Conservation (phyloP, 2,888 invertebrate genomes). For the Mythimna impura region DNA sequence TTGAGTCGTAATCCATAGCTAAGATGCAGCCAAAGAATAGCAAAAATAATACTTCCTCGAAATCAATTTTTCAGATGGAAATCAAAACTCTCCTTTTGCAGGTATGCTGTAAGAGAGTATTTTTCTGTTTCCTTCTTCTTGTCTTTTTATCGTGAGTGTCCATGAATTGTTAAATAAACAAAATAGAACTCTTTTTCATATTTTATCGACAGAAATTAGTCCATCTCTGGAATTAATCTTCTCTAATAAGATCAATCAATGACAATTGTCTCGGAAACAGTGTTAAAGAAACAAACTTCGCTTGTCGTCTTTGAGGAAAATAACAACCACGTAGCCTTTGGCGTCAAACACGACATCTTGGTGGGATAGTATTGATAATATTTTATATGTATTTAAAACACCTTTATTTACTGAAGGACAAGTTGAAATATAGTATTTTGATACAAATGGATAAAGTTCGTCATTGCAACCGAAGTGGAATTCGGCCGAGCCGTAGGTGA, state of each 20-base stretch:
- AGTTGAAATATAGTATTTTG: neutral
- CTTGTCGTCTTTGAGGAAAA: constrained; percentile 16
- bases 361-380: neutral
- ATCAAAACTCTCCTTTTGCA: neutral
- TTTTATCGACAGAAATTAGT: too few species aligned
- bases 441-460: too few species aligned
- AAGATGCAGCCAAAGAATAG: too few species aligned
- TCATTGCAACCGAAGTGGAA: too few species aligned
- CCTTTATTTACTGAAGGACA: neutral
- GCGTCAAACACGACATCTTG: neutral
- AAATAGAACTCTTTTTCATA: too few species aligned
- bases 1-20: too few species aligned
- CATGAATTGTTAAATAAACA: too few species aligned
- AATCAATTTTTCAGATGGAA: neutral
- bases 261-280: neutral
- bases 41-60: neutral
- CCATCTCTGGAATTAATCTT: neutral
- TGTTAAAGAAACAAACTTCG: constrained; percentile 29
- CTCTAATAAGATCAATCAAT: constrained; percentile 9
- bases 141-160: too few species aligned
- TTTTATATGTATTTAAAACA: neutral
- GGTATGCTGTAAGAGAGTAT: too few species aligned
- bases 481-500: too few species aligned
- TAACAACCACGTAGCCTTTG: neutral
- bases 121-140: too few species aligned